These are phyloP conservation scores for Hyphantria cunea DNA, from an alignment of 1,140 invertebrate genomes.

Conservation along the genomic window DNA sequence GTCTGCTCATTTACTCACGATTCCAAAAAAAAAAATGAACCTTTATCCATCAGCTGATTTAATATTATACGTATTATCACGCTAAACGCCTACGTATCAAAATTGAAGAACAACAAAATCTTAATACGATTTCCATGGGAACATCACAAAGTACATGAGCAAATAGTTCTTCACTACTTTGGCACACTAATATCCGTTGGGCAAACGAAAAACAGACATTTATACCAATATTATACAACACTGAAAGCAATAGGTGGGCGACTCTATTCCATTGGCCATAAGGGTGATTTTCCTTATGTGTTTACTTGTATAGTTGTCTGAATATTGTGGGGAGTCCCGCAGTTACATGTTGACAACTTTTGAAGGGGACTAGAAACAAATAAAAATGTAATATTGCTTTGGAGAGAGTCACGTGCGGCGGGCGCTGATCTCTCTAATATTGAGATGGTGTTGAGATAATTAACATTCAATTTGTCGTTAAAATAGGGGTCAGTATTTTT, in stretches of 20 bases:
- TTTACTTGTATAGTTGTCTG: neutral
- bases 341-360: constrained; percentile 74
- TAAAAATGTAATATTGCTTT: constrained; percentile 73
- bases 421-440: constrained; percentile 50
- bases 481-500: constrained; percentile 17
- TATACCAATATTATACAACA: constrained; percentile 33
- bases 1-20: too few species aligned
- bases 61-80: too few species aligned
- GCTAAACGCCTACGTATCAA: too few species aligned
- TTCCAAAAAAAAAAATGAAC: too few species aligned
- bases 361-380: constrained; percentile 68
- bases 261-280: neutral
- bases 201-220: constrained; percentile 60
- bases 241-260: neutral
- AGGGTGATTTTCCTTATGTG: constrained; percentile 19
- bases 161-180: constrained; percentile 66
- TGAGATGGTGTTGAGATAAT: constrained; percentile 71
- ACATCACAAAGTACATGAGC: constrained; percentile 60
- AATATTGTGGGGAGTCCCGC: constrained; percentile 26
- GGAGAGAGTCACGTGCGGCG: constrained; percentile 57
- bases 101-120: constrained; percentile 49
- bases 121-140: constrained; percentile 68
- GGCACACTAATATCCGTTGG: constrained; percentile 68
- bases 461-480: constrained; percentile 63
- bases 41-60: too few species aligned